phyloP scores from a whole-genome alignment of 2,888 invertebrate species.

The Spicauda simplicius region DNA sequence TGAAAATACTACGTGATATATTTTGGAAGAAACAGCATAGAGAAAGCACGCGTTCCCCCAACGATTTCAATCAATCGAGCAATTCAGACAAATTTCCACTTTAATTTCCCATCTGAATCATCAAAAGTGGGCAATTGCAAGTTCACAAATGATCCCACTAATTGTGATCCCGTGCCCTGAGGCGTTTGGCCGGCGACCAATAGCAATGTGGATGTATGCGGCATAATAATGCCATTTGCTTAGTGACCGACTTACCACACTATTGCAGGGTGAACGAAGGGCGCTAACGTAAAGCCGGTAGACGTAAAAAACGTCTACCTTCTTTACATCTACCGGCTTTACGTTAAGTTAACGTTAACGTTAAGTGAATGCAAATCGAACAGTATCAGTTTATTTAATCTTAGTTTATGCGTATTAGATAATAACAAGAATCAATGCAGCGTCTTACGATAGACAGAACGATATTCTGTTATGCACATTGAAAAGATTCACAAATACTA shows the following conservation, averaged over 20 bases:
- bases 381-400: too few relatives aligned
- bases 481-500: too few relatives aligned
- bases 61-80: neutral
- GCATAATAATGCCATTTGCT: constrained; percentile 10
- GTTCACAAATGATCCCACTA: constrained; percentile 27
- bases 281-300: neutral
- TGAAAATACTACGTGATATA: too few relatives aligned
- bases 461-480: too few relatives aligned
- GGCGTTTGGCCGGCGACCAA: constrained; percentile 37
- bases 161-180: constrained; percentile 39
- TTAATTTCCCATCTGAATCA: constrained; percentile 1
- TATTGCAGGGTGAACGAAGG: neutral
- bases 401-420: too few relatives aligned
- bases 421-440: too few relatives aligned
- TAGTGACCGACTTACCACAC: neutral
- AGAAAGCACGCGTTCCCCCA: neutral
- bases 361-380: too few relatives aligned
- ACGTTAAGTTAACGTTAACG: too few relatives aligned
- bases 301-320: too few relatives aligned
- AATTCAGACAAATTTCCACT: constrained; percentile 6
- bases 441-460: too few relatives aligned
- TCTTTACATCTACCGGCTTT: too few relatives aligned
- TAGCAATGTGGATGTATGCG: constrained; percentile 6
- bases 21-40: too few relatives aligned
- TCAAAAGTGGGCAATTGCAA: constrained; percentile 19